Conservation (phyloP, 2,888 invertebrate genomes). For the Celastrina argiolus region DNA sequence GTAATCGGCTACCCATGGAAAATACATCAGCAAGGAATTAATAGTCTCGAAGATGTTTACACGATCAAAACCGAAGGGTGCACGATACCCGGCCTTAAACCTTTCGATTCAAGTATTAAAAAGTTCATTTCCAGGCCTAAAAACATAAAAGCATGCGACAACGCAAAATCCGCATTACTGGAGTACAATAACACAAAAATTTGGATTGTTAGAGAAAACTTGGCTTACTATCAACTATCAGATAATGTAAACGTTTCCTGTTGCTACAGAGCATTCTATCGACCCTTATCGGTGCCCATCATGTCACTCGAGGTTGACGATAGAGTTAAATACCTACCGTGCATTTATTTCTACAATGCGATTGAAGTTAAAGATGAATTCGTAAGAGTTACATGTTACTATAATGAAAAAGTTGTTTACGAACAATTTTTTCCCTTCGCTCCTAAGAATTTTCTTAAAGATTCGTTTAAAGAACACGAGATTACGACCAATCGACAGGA, state of each 20-base stretch:
- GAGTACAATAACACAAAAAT: conserved; percentile 79
- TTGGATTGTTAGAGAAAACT: conserved; percentile 68
- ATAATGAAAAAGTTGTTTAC: conserved; percentile 70
- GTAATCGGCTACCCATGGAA: conserved; percentile 39
- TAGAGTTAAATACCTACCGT: conserved; percentile 67
- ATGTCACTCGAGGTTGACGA: conserved; percentile 63
- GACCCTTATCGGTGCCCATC: conserved; percentile 66
- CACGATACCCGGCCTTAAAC: conserved; percentile 80
- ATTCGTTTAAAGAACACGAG: conserved; percentile 38
- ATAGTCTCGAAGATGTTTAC: conserved; percentile 51
- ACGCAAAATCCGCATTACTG: conserved; percentile 70
- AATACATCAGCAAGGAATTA: conserved; percentile 38
- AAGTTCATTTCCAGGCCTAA: conserved; percentile 72
- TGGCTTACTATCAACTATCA: conserved; percentile 69
- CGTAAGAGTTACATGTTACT: conserved; percentile 81
- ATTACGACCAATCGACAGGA: conserved; percentile 40
- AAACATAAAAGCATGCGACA: conserved; percentile 72
- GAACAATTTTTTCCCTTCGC: conserved; percentile 84
- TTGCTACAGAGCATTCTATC: conserved; percentile 79
- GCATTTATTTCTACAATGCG: conserved; percentile 65
- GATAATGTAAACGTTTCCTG: conserved; percentile 70
- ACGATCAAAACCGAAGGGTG: conserved; percentile 82
- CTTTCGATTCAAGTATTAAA: conserved; percentile 76
- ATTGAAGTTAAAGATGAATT: conserved; percentile 80
- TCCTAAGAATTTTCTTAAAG: conserved; percentile 54